Evolutionary conservation across 2,113 vertebrate genomes (phyloP), one percentile per base, ranked within the genome.

Genomic region (Grallaria varia): DNA sequence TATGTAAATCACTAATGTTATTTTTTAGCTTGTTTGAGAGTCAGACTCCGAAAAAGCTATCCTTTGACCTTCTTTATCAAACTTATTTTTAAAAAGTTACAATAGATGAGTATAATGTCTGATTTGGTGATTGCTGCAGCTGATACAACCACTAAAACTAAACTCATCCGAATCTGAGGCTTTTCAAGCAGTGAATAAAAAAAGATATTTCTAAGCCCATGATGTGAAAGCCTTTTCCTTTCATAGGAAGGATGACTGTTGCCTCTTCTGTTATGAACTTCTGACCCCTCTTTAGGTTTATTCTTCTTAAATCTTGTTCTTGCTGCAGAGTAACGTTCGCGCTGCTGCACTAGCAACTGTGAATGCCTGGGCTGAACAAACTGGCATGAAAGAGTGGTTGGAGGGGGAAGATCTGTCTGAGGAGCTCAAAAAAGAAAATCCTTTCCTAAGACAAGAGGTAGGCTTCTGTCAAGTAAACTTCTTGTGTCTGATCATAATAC

Each of bases 341-440:
- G 97, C 98, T 52, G 98, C 99, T 97, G 99, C 99, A 23, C 58
- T 99, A 93, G 95, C 98, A 8, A 99, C 99, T 15, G 98, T 99
- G 80, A 99, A 99, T 84, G 93, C 98, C 21, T 99, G 99, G 99
- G 98, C 99, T 79, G 99, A 99, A 81, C 99, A 99, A 94, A 99
- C 99, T 3, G 99, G 99, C 33, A 99, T 99, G 99, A 99, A 99
- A 95, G 99, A 99, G 35, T 99, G 99, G 99, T 91, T 99, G 59
- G 99, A 99, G 88, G 99, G 99, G 63, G 99, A 99, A 78, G 99
- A 99, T 69, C 91, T 99, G 49, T 99, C 99, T n/a, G 99, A 99
- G 77, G 99, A 99, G 89, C 98, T 99, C 77, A 99, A 98, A 97
- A 99, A 98, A 56, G 99, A 99, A 96, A 99, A 99, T 75, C 99